Evolutionary conservation across 2,113 vertebrate species (phyloP).

Genomic region (Pseudonaja textilis): DNA sequence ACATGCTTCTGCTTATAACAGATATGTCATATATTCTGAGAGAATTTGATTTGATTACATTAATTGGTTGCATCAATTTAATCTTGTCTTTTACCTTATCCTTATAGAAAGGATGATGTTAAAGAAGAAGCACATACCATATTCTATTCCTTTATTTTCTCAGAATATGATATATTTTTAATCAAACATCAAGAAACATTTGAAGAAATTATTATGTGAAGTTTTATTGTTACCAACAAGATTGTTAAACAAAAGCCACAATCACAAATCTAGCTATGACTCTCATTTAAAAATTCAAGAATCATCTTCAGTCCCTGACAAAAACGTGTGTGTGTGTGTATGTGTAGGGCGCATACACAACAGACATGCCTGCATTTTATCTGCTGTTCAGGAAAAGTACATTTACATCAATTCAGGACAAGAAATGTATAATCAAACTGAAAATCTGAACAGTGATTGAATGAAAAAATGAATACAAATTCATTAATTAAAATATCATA

Average conservation of each 20-base stretch:
- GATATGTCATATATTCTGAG: neutral
- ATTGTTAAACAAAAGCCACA: neutral
- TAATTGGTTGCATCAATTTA: neutral
- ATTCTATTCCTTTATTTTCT: neutral
- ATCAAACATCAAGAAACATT: neutral
- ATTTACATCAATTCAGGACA: neutral
- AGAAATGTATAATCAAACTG: neutral
- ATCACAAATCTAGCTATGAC: neutral
- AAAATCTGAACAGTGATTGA: neutral
- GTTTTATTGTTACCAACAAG: neutral
- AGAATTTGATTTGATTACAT: neutral
- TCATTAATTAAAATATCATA: neutral
- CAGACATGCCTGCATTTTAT: neutral
- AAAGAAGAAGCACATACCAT: neutral
- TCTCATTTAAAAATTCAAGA: neutral
- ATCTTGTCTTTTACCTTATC: neutral
- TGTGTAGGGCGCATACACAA: too few species aligned
- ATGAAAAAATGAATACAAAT: neutral
- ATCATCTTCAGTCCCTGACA: neutral
- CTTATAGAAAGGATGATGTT: neutral
- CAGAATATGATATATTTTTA: neutral
- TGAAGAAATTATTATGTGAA: neutral
- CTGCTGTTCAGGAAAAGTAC: neutral
- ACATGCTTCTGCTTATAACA: neutral
- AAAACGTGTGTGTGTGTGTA: neutral